phyloP scores from a whole-genome alignment of 2,113 vertebrate genomes.

The Planiliza haematocheilus region DNA sequence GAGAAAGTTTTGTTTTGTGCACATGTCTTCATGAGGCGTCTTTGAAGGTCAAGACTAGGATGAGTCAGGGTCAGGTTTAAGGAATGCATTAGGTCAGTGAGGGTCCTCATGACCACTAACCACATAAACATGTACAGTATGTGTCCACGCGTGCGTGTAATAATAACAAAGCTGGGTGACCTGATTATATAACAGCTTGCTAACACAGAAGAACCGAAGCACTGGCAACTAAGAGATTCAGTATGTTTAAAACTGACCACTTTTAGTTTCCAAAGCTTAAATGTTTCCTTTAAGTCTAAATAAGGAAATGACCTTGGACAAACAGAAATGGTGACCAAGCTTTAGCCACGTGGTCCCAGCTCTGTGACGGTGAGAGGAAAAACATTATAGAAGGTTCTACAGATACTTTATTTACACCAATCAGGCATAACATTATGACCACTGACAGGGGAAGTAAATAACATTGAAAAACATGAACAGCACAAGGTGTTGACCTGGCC shows the following conservation, averaged over 20 bases:
- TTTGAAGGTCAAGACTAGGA: not conserved
- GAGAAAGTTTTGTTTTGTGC: not conserved
- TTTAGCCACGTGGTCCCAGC: too few species aligned
- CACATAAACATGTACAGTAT: not conserved
- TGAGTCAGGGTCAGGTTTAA: not conserved
- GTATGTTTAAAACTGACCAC: not conserved
- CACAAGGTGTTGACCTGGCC: too few species aligned
- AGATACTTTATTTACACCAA: too few species aligned
- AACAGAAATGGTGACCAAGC: too few species aligned
- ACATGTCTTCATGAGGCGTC: not conserved
- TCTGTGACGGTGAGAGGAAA: too few species aligned
- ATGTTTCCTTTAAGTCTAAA: not conserved
- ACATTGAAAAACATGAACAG: too few species aligned
- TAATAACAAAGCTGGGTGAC: slow-evolving; percentile 26
- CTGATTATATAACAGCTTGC: slow-evolving; percentile 34
- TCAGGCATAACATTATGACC: too few species aligned
- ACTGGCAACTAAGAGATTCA: not conserved
- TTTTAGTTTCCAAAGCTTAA: not conserved
- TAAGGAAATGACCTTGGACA: not conserved
- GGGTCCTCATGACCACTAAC: slow-evolving; percentile 1
- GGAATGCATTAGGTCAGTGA: not conserved
- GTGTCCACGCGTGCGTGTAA: not conserved
- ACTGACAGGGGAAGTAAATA: too few species aligned
- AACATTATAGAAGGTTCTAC: too few species aligned
- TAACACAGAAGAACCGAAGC: not conserved